Conservation (phyloP, 2,888 invertebrate species). For the Drosophila hamatofila region DNA sequence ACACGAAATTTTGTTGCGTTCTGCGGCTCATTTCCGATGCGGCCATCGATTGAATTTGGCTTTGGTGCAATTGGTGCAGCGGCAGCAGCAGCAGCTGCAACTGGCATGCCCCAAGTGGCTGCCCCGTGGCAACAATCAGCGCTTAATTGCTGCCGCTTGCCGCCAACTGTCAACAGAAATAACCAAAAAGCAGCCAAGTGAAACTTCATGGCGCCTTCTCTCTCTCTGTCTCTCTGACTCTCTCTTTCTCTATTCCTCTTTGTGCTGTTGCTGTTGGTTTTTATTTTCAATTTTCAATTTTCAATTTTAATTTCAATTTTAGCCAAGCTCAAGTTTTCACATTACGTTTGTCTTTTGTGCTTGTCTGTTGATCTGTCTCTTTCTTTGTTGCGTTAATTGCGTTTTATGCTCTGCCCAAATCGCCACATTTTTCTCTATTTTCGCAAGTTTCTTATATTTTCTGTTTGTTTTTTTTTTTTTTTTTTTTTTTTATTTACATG, state of each 20-base stretch:
- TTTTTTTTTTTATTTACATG: conserved; percentile 5
- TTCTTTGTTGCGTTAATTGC: conserved; percentile 56
- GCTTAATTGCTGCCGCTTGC: conserved; percentile 74
- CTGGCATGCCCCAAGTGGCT: conserved; percentile 52
- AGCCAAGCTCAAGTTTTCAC: conserved; percentile 46
- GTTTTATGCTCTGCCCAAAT: conserved; percentile 40
- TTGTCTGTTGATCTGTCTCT: conserved; percentile 32
- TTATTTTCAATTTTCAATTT: conserved; percentile 29
- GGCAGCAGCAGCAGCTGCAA: conserved; percentile 42
- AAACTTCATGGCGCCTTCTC: conserved; percentile 74
- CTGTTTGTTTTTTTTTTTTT: conserved; percentile 18
- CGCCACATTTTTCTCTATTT: conserved; percentile 56
- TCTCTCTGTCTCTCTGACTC: not conserved
- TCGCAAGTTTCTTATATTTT: not conserved
- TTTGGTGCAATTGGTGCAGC: conserved; percentile 29
- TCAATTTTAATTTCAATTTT: conserved; percentile 54
- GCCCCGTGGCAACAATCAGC: conserved; percentile 60
- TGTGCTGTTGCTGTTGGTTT: not conserved
- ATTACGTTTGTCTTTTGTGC: conserved; percentile 48
- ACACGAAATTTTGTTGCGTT: conserved; percentile 62
- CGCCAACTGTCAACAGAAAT: conserved; percentile 81
- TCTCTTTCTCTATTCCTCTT: not conserved
- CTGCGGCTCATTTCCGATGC: conserved; percentile 73
- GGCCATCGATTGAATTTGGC: conserved; percentile 53
- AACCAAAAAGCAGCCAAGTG: conserved; percentile 79